These are phyloP conservation scores for Xylota segnis DNA, from an alignment of 2,888 invertebrate genomes.

Conservation along the genomic window DNA sequence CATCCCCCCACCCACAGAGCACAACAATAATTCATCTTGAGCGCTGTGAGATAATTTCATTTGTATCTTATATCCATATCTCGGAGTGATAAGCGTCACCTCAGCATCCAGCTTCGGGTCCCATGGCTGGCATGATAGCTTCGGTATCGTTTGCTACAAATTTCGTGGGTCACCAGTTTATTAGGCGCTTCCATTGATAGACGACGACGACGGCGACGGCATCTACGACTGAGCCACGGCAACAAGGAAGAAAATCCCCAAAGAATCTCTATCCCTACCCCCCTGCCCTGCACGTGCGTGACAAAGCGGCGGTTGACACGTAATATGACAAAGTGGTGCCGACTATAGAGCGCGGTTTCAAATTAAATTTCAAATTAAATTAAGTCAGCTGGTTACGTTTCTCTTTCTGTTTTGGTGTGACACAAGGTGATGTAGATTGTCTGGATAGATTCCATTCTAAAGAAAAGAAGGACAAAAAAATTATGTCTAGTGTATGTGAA, in stretches of 20 bases:
- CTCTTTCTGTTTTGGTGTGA: conserved; percentile 10
- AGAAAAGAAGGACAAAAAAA: conserved; percentile 6
- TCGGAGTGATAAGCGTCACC: conserved; percentile 46
- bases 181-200: conserved; percentile 3
- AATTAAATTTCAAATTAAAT: conserved; percentile 46
- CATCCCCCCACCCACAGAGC: conserved; percentile 42
- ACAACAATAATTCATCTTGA: conserved; percentile 47
- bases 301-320: conserved; percentile 1
- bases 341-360: conserved; percentile 9
- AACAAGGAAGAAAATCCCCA: not conserved
- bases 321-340: conserved; percentile 36
- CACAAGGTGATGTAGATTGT: not conserved
- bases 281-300: not conserved
- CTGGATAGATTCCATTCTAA: conserved; percentile 6
- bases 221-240: too few species aligned
- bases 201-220: not conserved
- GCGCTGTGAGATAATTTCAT: conserved; percentile 58
- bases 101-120: conserved; percentile 46
- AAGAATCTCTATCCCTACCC: not conserved
- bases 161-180: conserved; percentile 17
- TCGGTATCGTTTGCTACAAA: conserved; percentile 9
- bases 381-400: conserved; percentile 12
- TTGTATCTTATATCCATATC: conserved; percentile 58
- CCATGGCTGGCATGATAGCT: conserved; percentile 40
- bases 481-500: conserved; percentile 1